These are phyloP conservation scores for Eurystomus gularis DNA, from an alignment of 2,113 vertebrate species.

Conservation along the genomic window DNA sequence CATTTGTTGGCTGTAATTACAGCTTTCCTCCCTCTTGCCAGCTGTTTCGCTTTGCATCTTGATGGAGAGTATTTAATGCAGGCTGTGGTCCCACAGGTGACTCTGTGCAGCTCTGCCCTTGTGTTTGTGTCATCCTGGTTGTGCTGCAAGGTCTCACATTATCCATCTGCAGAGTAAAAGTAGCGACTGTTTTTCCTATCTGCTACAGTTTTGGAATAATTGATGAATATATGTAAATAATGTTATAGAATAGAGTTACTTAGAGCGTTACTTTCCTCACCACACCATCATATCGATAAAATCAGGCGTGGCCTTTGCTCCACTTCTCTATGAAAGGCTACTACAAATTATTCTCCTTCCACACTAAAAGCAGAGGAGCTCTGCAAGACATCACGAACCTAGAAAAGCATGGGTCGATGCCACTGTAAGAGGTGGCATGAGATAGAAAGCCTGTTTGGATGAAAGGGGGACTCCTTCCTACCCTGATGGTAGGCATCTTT, in stretches of 20 bases:
- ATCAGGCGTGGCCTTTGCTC: not conserved
- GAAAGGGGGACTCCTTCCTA: not conserved
- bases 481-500: not conserved
- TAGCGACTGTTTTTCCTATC: not conserved
- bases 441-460: not conserved
- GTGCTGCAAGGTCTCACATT: not conserved
- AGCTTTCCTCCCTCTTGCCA: not conserved
- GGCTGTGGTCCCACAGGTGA: not conserved
- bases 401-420: not conserved
- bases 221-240: not conserved
- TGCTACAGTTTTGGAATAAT: not conserved
- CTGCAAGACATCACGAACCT: not conserved
- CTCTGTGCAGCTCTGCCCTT: not conserved
- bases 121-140: rapidly evolving
- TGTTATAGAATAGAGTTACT: not conserved
- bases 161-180: not conserved
- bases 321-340: not conserved
- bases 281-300: not conserved
- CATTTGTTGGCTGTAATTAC: not conserved
- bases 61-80: not conserved
- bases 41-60: not conserved
- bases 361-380: not conserved
- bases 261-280: not conserved
- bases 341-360: not conserved
- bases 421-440: not conserved